A percentile compares a stretch with the other conserved stretches of the same genome.
These are phyloP conservation scores for Nebria ingens DNA, from an alignment of 1,140 invertebrate species.

Conservation along the genomic window DNA sequence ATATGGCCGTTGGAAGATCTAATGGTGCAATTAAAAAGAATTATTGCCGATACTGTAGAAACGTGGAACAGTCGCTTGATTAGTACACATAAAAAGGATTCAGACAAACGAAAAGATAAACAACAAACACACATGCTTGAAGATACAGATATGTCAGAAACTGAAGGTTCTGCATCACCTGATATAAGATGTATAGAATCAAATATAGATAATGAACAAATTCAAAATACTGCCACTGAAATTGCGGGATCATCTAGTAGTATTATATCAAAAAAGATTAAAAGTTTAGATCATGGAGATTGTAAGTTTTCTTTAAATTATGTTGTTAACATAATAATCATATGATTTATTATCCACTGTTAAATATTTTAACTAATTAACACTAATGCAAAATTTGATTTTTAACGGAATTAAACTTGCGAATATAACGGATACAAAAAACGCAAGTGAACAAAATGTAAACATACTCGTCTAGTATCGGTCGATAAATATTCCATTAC, in stretches of 20 bases:
- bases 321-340: no score
- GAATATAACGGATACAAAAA: no score
- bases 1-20: constrained; percentile 41
- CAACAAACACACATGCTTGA: constrained; percentile 18
- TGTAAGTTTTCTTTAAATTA: no score
- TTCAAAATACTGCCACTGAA: background rate
- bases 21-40: constrained; percentile 51
- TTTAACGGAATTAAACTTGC: no score
- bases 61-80: constrained; percentile 54
- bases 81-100: constrained; percentile 22
- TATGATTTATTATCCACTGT: no score
- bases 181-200: background rate
- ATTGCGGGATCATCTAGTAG: background rate
- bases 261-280: constrained; percentile 22
- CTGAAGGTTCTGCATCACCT: background rate
- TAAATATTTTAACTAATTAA: no score
- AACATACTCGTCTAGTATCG: no score
- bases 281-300: constrained; percentile 26
- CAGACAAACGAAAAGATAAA: constrained; percentile 30
- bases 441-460: no score
- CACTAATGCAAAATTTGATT: no score
- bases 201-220: background rate
- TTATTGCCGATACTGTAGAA: constrained; percentile 51
- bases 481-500: no score
- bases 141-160: constrained; percentile 14